A percentile compares a stretch with the other conserved stretches of the same genome.
Evolutionary conservation across 1,140 invertebrate genomes (phyloP).

Genomic region (Ridgeia piscesae): DNA sequence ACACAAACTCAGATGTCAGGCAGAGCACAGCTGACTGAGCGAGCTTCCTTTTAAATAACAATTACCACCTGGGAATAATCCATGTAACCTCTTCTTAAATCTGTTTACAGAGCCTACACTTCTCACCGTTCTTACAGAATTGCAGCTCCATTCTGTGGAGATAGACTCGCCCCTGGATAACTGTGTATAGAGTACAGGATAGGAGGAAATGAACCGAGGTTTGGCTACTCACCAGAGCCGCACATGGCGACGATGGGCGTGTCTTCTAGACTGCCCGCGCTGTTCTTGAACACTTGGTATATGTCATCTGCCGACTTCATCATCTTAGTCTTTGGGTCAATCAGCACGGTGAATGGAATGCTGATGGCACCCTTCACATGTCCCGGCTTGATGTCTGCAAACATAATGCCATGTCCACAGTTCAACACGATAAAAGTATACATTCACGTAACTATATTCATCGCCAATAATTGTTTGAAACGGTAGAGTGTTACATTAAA

Average conservation of each 20-base stretch:
- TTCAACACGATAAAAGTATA: too few species aligned
- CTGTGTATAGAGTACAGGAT: neutral
- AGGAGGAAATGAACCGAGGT: neutral
- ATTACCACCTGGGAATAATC: neutral
- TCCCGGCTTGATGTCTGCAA: slow-evolving; percentile 29
- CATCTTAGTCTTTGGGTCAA: slow-evolving; percentile 37
- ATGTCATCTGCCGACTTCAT: slow-evolving; percentile 40
- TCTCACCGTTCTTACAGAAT: neutral
- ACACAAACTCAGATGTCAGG: too few species aligned
- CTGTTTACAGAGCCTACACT: neutral
- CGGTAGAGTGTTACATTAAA: too few species aligned
- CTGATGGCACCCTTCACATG: slow-evolving; percentile 43
- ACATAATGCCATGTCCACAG: neutral
- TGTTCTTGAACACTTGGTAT: slow-evolving; percentile 35
- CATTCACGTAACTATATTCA: too few species aligned
- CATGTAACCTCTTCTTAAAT: neutral
- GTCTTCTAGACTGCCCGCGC: slow-evolving; percentile 38
- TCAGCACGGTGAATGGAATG: slow-evolving; percentile 40
- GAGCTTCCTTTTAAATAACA: too few species aligned
- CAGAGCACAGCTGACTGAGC: too few species aligned
- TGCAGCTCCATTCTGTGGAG: neutral
- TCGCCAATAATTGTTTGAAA: too few species aligned
- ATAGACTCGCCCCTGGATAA: neutral
- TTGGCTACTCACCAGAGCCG: slow-evolving; percentile 44
- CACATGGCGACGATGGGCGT: slow-evolving; percentile 40